Percentiles rank a stretch among this genome's conserved stretches.
These are phyloP conservation scores for Dryomyza anilis DNA, from an alignment of 2,888 invertebrate species.

Conservation along the genomic window DNA sequence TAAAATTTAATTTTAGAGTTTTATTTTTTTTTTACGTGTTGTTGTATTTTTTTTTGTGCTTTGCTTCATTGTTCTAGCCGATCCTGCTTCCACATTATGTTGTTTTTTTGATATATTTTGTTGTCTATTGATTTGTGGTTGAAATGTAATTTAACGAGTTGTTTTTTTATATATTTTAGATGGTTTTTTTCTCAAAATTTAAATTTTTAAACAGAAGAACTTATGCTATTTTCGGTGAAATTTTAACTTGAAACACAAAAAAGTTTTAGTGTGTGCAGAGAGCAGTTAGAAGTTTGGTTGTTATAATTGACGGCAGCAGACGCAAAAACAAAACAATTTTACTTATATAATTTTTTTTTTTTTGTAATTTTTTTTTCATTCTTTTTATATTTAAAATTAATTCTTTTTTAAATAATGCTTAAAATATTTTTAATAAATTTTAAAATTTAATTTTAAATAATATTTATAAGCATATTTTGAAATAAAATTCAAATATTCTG, in stretches of 20 bases:
- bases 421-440: too few relatives aligned
- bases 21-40: constrained; percentile 28
- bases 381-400: too few relatives aligned
- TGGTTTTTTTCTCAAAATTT: constrained; percentile 31
- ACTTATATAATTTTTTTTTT: constrained; percentile 25
- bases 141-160: constrained; percentile 21
- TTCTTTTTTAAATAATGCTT: too few relatives aligned
- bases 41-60: constrained; percentile 31
- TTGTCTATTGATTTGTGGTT: constrained; percentile 22
- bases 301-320: constrained; percentile 15
- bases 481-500: too few relatives aligned
- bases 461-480: too few relatives aligned
- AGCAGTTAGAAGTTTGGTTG: constrained; percentile 30
- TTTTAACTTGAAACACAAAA: neutral
- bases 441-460: too few relatives aligned
- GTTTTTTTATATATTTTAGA: too few relatives aligned
- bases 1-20: constrained; percentile 43
- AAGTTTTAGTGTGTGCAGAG: constrained; percentile 6
- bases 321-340: neutral
- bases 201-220: constrained; percentile 22
- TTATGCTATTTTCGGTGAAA: neutral
- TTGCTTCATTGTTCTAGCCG: constrained; percentile 55
- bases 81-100: constrained; percentile 61
- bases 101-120: constrained; percentile 36
- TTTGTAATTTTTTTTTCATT: constrained; percentile 32